Conservation (phyloP, 2,113 vertebrate genomes). For the Pao palembangensis region DNA sequence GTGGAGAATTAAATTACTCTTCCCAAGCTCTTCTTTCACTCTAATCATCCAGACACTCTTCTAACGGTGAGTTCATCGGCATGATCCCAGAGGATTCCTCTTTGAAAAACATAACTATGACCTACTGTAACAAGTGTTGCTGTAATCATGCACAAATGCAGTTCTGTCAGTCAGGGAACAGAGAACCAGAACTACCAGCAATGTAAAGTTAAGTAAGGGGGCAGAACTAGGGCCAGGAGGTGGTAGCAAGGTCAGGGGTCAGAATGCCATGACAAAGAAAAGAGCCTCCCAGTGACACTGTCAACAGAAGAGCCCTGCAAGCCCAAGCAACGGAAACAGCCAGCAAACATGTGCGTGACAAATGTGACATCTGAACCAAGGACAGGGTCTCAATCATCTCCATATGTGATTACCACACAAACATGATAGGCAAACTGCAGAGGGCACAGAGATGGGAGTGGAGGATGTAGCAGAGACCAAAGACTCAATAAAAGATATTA, state of each 20-base stretch:
- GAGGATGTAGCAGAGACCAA: conserved; percentile 10
- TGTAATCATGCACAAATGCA: conserved; percentile 22
- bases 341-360: conserved; percentile 71
- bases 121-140: conserved; percentile 25
- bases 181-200: not conserved
- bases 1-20: conserved; percentile 9
- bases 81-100: conserved; percentile 4
- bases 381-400: conserved; percentile 58
- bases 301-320: conserved; percentile 50
- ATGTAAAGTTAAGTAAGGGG: conserved; percentile 43
- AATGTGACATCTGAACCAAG: conserved; percentile 64
- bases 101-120: conserved; percentile 14
- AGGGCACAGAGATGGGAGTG: conserved; percentile 1
- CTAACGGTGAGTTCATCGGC: conserved; percentile 20
- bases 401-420: conserved; percentile 53
- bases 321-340: conserved; percentile 54
- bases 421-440: conserved; percentile 42
- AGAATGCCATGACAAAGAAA: conserved; percentile 56
- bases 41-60: conserved; percentile 4
- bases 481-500: conserved; percentile 25
- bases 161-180: not conserved
- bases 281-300: conserved; percentile 62
- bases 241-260: conserved; percentile 56
- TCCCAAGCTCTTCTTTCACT: conserved; percentile 6
- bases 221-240: conserved; percentile 34